Percentiles rank a stretch among this genome's conserved stretches.
Conservation (phyloP, 1,140 invertebrate species). For the Orchestia grillus region DNA sequence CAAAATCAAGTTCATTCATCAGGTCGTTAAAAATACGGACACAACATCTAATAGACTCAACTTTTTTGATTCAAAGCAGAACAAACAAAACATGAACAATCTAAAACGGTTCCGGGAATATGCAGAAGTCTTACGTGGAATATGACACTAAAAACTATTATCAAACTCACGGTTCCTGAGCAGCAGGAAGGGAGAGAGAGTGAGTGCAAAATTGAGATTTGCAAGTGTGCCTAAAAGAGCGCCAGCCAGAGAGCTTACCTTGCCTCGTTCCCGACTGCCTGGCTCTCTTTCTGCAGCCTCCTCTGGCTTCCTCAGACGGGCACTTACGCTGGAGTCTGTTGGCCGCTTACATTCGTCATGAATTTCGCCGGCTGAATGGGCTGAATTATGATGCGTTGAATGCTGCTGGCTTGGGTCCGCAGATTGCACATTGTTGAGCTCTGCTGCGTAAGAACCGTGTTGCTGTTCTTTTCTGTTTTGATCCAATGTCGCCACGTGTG, state of each 20-base stretch:
- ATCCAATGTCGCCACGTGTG: neutral
- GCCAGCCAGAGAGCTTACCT: neutral
- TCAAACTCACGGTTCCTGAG: neutral
- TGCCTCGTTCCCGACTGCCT: neutral
- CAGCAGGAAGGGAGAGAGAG: neutral
- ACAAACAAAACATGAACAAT: neutral
- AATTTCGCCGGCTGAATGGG: neutral
- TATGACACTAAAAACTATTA: neutral
- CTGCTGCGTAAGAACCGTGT: neutral
- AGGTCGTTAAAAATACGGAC: too few species aligned
- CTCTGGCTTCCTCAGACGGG: neutral
- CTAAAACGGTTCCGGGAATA: neutral
- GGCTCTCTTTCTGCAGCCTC: constrained; percentile 9
- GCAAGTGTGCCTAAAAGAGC: constrained; percentile 4
- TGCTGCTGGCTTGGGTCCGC: neutral
- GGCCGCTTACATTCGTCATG: neutral
- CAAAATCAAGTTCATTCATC: too few species aligned
- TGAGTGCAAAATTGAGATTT: neutral
- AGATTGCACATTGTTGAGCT: neutral
- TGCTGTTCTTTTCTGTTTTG: neutral
- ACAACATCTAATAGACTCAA: too few species aligned
- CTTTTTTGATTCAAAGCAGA: too few species aligned
- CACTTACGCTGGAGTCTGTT: neutral
- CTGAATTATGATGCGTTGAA: neutral
- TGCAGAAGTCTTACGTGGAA: neutral